Percentiles rank a stretch among this genome's conserved stretches.
phyloP scores from a whole-genome alignment of 2,888 invertebrate species.

The Exephanes ischioxanthus region DNA sequence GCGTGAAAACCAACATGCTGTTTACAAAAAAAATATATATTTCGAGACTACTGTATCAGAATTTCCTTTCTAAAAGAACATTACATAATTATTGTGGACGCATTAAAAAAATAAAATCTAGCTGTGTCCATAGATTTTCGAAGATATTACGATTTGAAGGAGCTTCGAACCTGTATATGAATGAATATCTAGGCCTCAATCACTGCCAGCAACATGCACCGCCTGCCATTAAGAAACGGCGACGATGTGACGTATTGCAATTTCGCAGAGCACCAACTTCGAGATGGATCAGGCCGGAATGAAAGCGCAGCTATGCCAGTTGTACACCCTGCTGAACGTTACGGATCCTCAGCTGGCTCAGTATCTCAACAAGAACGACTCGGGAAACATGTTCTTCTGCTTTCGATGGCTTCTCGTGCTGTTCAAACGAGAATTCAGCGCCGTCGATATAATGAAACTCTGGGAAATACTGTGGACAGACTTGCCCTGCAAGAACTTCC shows the following conservation, averaged over 20 bases:
- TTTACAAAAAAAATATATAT: no score
- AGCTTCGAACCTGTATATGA: no score
- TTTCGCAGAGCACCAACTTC: slow-evolving; percentile 91
- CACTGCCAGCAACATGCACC: no score
- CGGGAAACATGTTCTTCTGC: slow-evolving; percentile 99
- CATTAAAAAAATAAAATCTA: no score
- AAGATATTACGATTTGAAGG: no score
- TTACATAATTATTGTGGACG: no score
- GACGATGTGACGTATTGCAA: no score
- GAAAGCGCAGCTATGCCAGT: slow-evolving; percentile 95
- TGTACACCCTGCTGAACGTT: slow-evolving; percentile 93
- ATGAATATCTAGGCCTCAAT: no score
- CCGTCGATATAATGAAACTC: slow-evolving; percentile 93
- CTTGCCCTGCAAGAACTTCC: slow-evolving; percentile 97
- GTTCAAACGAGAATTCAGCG: slow-evolving; percentile 97
- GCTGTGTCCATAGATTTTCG: no score
- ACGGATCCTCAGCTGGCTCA: slow-evolving; percentile 94
- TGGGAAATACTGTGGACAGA: slow-evolving; percentile 99
- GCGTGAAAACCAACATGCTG: no score
- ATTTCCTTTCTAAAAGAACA: no score
- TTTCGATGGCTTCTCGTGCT: slow-evolving; percentile 98
- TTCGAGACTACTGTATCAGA: no score
- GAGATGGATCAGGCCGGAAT: slow-evolving; percentile 98
- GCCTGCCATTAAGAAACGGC: neutral
- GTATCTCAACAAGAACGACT: slow-evolving; percentile 94